Evolutionary conservation across 2,797 vertebrate genomes (phyloP).

Genomic region (Bufotes viridis): DNA sequence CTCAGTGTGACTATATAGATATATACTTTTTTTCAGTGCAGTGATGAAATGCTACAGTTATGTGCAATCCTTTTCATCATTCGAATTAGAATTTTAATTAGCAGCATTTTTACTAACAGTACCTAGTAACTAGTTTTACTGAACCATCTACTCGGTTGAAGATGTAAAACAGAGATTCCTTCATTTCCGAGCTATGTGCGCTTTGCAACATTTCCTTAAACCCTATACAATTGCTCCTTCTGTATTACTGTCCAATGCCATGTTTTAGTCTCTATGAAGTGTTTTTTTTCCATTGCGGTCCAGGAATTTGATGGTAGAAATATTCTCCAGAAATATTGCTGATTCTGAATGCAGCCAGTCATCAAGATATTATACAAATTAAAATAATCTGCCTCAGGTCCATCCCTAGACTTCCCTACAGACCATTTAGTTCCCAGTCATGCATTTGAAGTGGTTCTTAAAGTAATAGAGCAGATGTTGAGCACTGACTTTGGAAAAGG

Average conservation of each 20-base stretch:
- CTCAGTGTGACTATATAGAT: background rate
- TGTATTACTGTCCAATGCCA: too few species aligned
- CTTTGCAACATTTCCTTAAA: background rate
- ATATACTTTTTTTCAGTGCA: too few species aligned
- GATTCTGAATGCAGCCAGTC: background rate
- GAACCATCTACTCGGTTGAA: background rate
- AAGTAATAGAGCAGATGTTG: constrained; percentile 81
- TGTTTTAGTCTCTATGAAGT: too few species aligned
- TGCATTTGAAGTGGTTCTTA: constrained; percentile 88
- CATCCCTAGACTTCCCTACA: background rate
- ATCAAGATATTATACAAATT: background rate
- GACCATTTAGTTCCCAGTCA: constrained; percentile 73
- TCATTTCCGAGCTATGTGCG: background rate
- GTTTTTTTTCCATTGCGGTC: background rate
- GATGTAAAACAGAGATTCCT: background rate
- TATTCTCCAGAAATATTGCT: constrained; percentile 8
- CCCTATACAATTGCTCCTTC: background rate
- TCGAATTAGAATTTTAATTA: background rate
- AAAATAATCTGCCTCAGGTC: background rate
- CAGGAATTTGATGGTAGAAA: constrained; percentile 1
- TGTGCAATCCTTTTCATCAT: background rate
- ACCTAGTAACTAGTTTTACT: background rate
- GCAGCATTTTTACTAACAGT: background rate
- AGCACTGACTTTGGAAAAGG: constrained; percentile 35
- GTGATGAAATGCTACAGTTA: too few species aligned